Percentiles rank a stretch among this genome's conserved stretches.
Conservation (phyloP, 2,888 invertebrate species). For the Salticus scenicus region DNA sequence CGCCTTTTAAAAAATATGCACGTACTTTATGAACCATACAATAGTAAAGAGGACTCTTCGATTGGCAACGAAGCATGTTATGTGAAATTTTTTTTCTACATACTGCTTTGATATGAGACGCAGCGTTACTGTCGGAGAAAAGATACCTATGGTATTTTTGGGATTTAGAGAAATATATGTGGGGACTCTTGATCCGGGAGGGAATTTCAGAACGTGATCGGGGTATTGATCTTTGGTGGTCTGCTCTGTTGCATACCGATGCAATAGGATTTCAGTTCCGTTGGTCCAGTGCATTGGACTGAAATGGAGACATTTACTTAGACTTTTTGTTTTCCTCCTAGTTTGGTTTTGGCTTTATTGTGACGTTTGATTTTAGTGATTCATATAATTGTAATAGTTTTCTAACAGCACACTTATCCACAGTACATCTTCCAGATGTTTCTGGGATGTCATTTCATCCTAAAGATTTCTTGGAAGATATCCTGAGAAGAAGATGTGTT, state of each 20-base stretch:
- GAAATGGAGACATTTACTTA: not conserved
- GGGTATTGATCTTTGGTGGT: not conserved
- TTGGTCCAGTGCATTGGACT: not conserved
- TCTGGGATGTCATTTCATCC: too few relatives aligned
- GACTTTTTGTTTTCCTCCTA: not conserved
- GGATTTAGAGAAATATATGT: conserved; percentile 11
- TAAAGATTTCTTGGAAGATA: too few relatives aligned
- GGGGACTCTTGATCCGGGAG: not conserved
- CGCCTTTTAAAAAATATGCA: not conserved
- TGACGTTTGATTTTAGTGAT: too few relatives aligned
- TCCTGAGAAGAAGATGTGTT: too few relatives aligned
- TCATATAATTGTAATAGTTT: too few relatives aligned
- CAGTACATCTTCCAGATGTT: too few relatives aligned
- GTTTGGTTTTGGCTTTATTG: not conserved
- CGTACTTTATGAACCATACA: not conserved
- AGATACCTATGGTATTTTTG: not conserved
- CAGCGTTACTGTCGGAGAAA: not conserved
- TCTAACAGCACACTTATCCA: too few relatives aligned
- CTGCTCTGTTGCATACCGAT: not conserved
- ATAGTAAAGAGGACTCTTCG: not conserved
- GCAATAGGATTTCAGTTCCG: not conserved
- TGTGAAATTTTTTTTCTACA: not conserved
- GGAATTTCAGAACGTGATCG: not conserved
- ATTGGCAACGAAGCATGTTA: not conserved
- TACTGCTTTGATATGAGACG: not conserved